phyloP scores from a whole-genome alignment of 2,797 vertebrate genomes.

The Eospalax fontanierii region DNA sequence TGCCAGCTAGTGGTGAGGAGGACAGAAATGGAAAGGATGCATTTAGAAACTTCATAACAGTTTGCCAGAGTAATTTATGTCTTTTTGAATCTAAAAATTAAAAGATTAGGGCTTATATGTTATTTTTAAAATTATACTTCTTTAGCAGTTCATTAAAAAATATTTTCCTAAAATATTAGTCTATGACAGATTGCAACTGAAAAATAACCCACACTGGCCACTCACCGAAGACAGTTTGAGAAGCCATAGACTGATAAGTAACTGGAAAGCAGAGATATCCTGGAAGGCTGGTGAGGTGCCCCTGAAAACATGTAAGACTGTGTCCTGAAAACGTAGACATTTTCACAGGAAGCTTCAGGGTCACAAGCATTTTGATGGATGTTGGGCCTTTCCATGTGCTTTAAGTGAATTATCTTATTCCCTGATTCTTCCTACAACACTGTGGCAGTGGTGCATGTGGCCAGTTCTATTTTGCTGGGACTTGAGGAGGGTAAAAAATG shows the following conservation, averaged over 20 bases:
- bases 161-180: slow-evolving; percentile 35
- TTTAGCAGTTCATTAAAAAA: slow-evolving; percentile 48
- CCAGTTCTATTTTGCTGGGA: neutral
- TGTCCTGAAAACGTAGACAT: slow-evolving; percentile 20
- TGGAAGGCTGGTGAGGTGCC: neutral
- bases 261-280: neutral
- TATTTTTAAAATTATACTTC: slow-evolving; percentile 66
- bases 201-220: neutral
- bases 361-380: neutral
- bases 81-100: slow-evolving; percentile 43
- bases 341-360: neutral
- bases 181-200: slow-evolving; percentile 2
- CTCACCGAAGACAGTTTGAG: slow-evolving; percentile 4
- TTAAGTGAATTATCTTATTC: slow-evolving; percentile 33
- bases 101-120: slow-evolving; percentile 46
- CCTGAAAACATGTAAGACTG: neutral
- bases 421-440: neutral
- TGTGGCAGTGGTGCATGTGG: neutral
- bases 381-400: neutral
- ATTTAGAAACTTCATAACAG: slow-evolving; percentile 64
- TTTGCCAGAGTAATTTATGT: slow-evolving; percentile 61
- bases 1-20: neutral
- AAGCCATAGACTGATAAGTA: neutral
- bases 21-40: slow-evolving; percentile 64
- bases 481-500: neutral